Base-by-base conservation (phyloP, 2,113 vertebrate genomes). In the Donacobius atricapilla region DNA sequence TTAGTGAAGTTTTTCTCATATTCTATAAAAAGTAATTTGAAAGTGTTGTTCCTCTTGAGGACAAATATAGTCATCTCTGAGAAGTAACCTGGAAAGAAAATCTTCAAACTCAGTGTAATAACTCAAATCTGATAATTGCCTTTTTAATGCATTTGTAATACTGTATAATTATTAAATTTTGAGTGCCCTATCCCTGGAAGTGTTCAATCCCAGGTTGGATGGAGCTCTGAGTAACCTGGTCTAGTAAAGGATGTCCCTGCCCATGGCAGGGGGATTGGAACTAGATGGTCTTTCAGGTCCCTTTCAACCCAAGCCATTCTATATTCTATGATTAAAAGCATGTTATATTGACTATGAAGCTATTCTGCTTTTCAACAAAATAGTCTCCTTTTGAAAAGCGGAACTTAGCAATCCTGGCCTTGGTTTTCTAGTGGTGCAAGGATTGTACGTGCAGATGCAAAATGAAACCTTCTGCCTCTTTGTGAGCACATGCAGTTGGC, bases 401-500 rank as follows among this genome's bases (percentile, higher is more conserved):
- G 48, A 71, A 84, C 2, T 48, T 20, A 23, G 7, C 27, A 68
- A 20, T 40, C 6, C 15, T 21, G 44, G 10, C 18, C 37, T 48
- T 39, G 15, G 48, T 77, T 90, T 44, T 84, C 6, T 66, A 2
- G 30, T 57, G 30, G 18, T 63, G 30, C 72, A 35, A 48, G 14
- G 13, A 28, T 6, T 56, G 18, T 24, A 10, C 1, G 4, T 35
- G 63, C 66, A 64, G 48, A 22, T 88, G 63, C 8, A 4, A 90
- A 89, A 65, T 77, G 30, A 56, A 50, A 22, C 60, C 37, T 85
- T 84, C 44, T 76, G 35, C 28, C 1, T 5, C 33, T 78, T 51
- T 0, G 1, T 56, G 65, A 84, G 37, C 48, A 39, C 7, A 6
- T 9, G 18, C 11, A 12, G 19, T 75, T 3, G 0, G 15, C 50